Evolutionary conservation across 2,113 vertebrate species (phyloP), one percentile per base, ranked within the genome.

Genomic region (Ammodytes marinus): DNA sequence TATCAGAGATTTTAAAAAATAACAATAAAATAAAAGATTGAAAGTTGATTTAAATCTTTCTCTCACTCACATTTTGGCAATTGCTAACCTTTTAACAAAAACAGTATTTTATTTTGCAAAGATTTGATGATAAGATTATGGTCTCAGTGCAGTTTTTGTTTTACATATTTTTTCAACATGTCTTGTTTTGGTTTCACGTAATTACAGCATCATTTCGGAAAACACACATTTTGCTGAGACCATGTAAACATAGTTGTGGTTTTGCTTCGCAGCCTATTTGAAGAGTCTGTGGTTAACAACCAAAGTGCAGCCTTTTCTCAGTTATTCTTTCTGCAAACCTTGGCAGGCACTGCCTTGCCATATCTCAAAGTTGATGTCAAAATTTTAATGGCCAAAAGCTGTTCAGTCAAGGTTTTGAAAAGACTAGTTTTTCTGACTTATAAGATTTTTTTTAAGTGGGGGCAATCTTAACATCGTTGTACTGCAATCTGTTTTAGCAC

Each of bases 191-290:
- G 66, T 61, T 66, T 40, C 42, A 68, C 45, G 54, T 43, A 61
- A 27, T 46, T 47, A 65, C 69, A 86, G 59, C 79, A 79, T 84
- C 43, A 49, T 79, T 76, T 60, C 42, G 61, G 58, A 65, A 75
- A 87, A 76, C 52, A 80, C 55, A 74, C 35, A 83, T 76, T 86
- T 80, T 80, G 61, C 60, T 77, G 73, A 72, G 63, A 80, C 69
- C 81, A 72, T 67, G 67, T 49, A 69, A 63, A 78, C 86, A 90
- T 87, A 92, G 77, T 67, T 88, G 84, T 90, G 89, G 84, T 52
- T 71, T 46, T 45, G 60, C 70, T 80, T 74, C 73, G 82, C 63
- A 83, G 64, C 76, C 69, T 79, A 79, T 90, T 88, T 92, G 49
- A 84, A 84, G 80, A 55, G 40, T 65, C 5, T 78, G 84, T 80